Evolutionary conservation across 2,888 invertebrate species (phyloP), one percentile per base, ranked within the genome.

Genomic region (Melolontha melolontha): DNA sequence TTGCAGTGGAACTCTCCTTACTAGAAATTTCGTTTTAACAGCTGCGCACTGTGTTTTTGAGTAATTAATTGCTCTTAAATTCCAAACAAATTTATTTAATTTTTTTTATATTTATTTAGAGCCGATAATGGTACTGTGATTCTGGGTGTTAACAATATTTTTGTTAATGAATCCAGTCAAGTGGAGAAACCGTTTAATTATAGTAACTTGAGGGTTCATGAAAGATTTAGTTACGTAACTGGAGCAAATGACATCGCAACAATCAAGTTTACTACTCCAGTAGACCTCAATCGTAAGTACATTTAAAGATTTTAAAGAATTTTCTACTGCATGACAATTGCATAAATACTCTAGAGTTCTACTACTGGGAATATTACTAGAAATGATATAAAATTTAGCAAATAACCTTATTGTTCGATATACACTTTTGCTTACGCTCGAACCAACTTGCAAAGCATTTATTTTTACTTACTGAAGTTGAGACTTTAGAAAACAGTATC

Each of bases 31-130:
- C 84, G 82, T 87, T 57, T 73, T 87, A 44, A 86, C 87, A 0
- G 87, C 87, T 0, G 87, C 87, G 0, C 87, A 87, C 75, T 87
- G 87, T 77, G 65, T 65, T 12, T 65, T 65, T 4, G 41, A 8
- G 68, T 68, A 65, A 44, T 57, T 17, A 14, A n/a, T 12, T 42
- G 11, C 0, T 14, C 4, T 39, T 11, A 17, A 44, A 34, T 16
- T 1, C 6, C 7, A 11, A 40, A 6, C 11, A 39, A 22, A 2
- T 1, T n/a, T n/a, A n/a, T n/a, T n/a, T 17, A 8, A 59, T n/a
- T 14, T 1, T 40, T 12, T 47, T 17, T 14, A 85, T 85, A 85
- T 62, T 68, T 69, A 49, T n/a, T 51, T 49, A 42, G 44, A 49
- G 54, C 34, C 42, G 71, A 75, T 34, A 34, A 34, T 34, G 34